Conservation (phyloP, 2,113 vertebrate species). For the Pluvianellus socialis region DNA sequence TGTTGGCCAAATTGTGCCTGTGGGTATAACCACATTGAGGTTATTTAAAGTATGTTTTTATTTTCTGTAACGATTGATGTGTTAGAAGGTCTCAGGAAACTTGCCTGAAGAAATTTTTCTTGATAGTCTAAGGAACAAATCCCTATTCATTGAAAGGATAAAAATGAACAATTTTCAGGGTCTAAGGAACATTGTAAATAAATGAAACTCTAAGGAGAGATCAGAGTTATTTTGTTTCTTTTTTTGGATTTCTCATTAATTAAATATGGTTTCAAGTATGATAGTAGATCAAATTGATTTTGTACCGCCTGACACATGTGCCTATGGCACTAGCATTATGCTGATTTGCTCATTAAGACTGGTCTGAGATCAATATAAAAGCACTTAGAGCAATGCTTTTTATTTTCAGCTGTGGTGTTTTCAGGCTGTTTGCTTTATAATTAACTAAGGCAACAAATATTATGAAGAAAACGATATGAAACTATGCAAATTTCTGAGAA, state of each 20-base stretch:
- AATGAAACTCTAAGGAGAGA: neutral
- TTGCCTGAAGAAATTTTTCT: neutral
- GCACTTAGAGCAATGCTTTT: neutral
- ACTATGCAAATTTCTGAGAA: neutral
- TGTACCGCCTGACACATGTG: neutral
- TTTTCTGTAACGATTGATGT: neutral
- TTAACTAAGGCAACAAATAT: neutral
- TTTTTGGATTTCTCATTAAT: neutral
- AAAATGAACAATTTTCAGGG: neutral
- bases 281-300: conserved; percentile 25
- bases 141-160: neutral
- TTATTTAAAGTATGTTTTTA: conserved; percentile 6
- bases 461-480: neutral
- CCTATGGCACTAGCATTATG: neutral
- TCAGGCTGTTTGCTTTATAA: neutral
- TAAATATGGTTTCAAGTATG: neutral
- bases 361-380: neutral
- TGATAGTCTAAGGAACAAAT: neutral
- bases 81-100: neutral
- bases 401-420: neutral
- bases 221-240: neutral
- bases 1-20: neutral
- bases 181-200: neutral
- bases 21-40: neutral
- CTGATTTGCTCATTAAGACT: neutral